A percentile compares a stretch with the other conserved stretches of the same genome.
These are phyloP conservation scores for Hylaeus anthracinus DNA, from an alignment of 1,140 invertebrate genomes.

Conservation along the genomic window DNA sequence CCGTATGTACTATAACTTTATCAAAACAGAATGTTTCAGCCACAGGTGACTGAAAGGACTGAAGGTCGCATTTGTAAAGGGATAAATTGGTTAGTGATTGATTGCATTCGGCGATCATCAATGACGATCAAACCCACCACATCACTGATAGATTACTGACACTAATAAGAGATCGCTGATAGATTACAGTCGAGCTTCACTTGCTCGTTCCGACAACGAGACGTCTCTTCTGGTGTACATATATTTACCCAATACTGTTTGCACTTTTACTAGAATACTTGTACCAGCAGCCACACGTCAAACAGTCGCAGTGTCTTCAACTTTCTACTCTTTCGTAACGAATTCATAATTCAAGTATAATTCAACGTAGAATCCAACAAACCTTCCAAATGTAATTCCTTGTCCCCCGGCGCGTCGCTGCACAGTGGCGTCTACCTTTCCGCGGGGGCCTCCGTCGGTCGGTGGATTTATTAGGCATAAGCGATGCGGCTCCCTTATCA, in stretches of 20 bases:
- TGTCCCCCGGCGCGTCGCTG: no score
- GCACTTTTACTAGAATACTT: constrained; percentile 10
- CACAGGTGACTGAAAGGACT: no score
- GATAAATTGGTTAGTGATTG: no score
- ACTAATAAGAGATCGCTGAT: neutral
- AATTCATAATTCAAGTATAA: neutral
- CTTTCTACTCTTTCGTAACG: neutral
- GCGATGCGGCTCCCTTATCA: constrained; percentile 56
- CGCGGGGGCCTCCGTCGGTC: neutral
- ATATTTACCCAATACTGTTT: neutral
- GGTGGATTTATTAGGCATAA: constrained; percentile 38
- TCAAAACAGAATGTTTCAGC: no score
- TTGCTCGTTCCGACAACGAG: neutral
- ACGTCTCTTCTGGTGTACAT: neutral
- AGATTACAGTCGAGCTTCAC: neutral
- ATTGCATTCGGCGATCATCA: no score
- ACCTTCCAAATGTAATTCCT: no score
- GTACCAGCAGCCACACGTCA: constrained; percentile 7
- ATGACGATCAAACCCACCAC: no score
- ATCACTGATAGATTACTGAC: no score
- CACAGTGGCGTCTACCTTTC: neutral
- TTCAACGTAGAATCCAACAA: neutral
- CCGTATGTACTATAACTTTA: no score
- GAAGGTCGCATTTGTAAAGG: no score
- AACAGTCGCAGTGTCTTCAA: neutral